These are phyloP conservation scores for Phyllotreta striolata DNA, from an alignment of 2,888 invertebrate species.

Conservation along the genomic window DNA sequence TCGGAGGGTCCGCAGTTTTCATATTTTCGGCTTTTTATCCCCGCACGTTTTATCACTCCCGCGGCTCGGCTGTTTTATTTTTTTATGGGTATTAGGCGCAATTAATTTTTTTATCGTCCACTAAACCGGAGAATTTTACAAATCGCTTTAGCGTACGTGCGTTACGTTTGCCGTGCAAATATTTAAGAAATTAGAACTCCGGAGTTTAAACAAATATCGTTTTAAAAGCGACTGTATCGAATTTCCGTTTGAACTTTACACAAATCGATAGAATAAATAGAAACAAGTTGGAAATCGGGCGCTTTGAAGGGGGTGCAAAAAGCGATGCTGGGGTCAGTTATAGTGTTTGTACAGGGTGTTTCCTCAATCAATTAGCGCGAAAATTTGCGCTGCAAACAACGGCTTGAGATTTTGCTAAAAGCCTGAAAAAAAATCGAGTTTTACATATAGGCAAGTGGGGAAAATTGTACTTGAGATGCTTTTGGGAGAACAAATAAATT, in stretches of 20 bases:
- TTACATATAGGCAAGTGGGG: too few relatives aligned
- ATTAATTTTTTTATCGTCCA: conserved; percentile 12
- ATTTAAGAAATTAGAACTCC: conserved; percentile 22
- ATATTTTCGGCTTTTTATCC: conserved; percentile 32
- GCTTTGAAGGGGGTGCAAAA: neutral
- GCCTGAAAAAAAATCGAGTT: too few relatives aligned
- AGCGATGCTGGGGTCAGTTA: too few relatives aligned
- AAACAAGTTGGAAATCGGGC: conserved; percentile 1
- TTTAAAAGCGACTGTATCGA: conserved; percentile 21
- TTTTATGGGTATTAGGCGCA: conserved; percentile 14
- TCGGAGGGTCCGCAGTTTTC: conserved; percentile 37
- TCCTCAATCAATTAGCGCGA: conserved; percentile 52
- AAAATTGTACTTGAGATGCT: too few relatives aligned
- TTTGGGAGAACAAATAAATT: too few relatives aligned
- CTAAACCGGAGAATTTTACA: neutral
- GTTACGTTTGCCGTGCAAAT: conserved; percentile 16
- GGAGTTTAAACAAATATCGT: conserved; percentile 30
- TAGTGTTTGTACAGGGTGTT: conserved; percentile 23
- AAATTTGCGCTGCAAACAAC: conserved; percentile 41
- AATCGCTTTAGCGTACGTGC: too few relatives aligned
- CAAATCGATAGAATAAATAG: conserved; percentile 21
- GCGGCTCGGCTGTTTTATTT: conserved; percentile 11
- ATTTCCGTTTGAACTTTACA: conserved; percentile 18
- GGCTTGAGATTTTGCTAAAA: conserved; percentile 4
- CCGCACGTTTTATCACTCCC: too few relatives aligned